Base-by-base conservation (phyloP, 1,140 invertebrate genomes). In the Luehdorfia chinensis region DNA sequence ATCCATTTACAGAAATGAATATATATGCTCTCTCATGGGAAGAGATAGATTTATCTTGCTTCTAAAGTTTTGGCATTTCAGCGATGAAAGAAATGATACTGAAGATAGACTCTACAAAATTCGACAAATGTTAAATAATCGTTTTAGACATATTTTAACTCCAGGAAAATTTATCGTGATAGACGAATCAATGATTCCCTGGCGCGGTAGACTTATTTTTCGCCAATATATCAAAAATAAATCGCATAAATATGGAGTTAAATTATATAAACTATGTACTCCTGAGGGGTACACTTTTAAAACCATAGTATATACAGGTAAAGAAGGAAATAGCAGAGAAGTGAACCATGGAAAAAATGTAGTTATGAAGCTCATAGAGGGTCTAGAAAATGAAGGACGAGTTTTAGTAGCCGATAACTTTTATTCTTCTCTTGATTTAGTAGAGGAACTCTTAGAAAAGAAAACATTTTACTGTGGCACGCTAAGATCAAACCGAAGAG, bases 161-260 rank as follows among this genome's bases (percentile, higher is more conserved):
- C 66, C 74, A 11, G 51, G 50, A 6, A 51, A 74, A 57, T 52
- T 59, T 15, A 18, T 85, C 14, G 68, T 66, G 18, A 72, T 84
- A 25, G 75, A 86, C 52, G 76, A 87, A 64, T 64, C 64, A 2
- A 66, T 85, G 57, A 59, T 87, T 14, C 75, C 76, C 2, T 86
- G 77, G 59, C 53, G 66, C 43, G 28, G 28, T 2, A 9, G 28
- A 2, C 28, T 31, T 11, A 12, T 50, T 56, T 84, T 76, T 41
- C 48, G 57, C 4, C 76, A 85, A 43, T 84, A 87, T 48, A 66
- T 80, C 21, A 63, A 63, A 49, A 67, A 75, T 46, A 85, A 84
- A 62, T 33, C 52, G 4, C 68, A 77, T 32, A 81, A 78, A 65
- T 84, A 75, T 64, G 76, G 75, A n/a, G 68, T 84, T 0, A 84